Percentiles rank a stretch among this genome's conserved stretches.
Conservation (phyloP, 2,888 invertebrate genomes). For the Thumatha senex region DNA sequence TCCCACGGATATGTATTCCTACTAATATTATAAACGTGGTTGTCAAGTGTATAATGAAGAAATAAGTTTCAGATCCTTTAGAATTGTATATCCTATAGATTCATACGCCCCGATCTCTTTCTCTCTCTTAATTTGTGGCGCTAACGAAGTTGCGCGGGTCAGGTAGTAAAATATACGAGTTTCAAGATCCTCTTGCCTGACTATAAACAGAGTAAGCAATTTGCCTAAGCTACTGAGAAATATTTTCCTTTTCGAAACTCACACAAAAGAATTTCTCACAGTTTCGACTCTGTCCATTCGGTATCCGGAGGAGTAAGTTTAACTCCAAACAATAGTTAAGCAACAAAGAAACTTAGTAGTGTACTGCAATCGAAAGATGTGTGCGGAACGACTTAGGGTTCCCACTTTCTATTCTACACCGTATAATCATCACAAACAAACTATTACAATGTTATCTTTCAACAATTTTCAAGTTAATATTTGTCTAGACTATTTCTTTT, state of each 20-base stretch:
- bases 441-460: slow-evolving; percentile 36
- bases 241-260: slow-evolving; percentile 78
- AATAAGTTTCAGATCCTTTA: too few species aligned
- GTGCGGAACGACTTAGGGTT: slow-evolving; percentile 50
- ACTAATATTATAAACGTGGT: too few species aligned
- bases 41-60: too few species aligned
- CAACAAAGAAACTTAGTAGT: slow-evolving; percentile 74
- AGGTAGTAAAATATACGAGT: slow-evolving; percentile 66
- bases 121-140: too few species aligned
- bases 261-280: slow-evolving; percentile 77
- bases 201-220: slow-evolving; percentile 58
- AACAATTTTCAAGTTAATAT: slow-evolving; percentile 39
- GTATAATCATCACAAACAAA: slow-evolving; percentile 53
- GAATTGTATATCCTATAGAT: too few species aligned
- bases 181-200: slow-evolving; percentile 42
- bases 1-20: too few species aligned
- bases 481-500: slow-evolving; percentile 40
- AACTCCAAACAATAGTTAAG: slow-evolving; percentile 76
- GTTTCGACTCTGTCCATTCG: slow-evolving; percentile 71
- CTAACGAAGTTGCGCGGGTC: too few species aligned
- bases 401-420: slow-evolving; percentile 44
- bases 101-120: too few species aligned
- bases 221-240: slow-evolving; percentile 76
- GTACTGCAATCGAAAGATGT: slow-evolving; percentile 57
- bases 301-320: slow-evolving; percentile 68